Evolutionary conservation across 1,140 invertebrate species (phyloP), one percentile per base, ranked within the genome.

Genomic region (Anastrepha ludens): DNA sequence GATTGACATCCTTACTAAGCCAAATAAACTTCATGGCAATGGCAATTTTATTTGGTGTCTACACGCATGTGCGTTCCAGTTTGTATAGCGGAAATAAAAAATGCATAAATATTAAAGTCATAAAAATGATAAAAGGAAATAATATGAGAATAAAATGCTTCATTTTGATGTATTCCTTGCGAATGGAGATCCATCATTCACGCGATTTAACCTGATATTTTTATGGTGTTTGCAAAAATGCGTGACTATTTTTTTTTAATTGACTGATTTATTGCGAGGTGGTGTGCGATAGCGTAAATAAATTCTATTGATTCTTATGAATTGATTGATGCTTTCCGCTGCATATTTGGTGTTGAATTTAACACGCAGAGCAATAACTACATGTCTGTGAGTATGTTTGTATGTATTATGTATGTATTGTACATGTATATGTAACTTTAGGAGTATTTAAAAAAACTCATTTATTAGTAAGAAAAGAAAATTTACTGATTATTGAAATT

Each of bases 301-400:
- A 50, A 78, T 55, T 55, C 47, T n/a, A 81, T 29, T 29, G 47
- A 81, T 8, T 81, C n/a, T 20, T 9, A 81, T 81, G 74, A 55
- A 20, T 55, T 81, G 74, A 81, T 81, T 55, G 47, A 81, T 81
- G 74, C 2, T 81, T 50, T n/a, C 7, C 47, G n/a, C 29, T 20
- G 5, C 20, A 11, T 55, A 4, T 50, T 47, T 41, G 74, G n/a
- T 47, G 47, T 7, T 47, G 15, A 20, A 62, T 62, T 62, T 8
- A 20, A 50, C 55, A n/a, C 74, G 74, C 17, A 2, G 13, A 81
- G 74, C n/a, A 13, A 55, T 5, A 81, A 81, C 20, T 20, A 81
- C 44, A 58, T 20, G 74, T 13, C 60, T 15, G 20, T 70, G 20
- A 20, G 47, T 29, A 81, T 29, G 47, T 55, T 41, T 44, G 41